A percentile compares a stretch with the other conserved stretches of the same genome.
These are phyloP conservation scores for Lepisosteus osseus DNA, from an alignment of 2,113 vertebrate species.

Conservation along the genomic window DNA sequence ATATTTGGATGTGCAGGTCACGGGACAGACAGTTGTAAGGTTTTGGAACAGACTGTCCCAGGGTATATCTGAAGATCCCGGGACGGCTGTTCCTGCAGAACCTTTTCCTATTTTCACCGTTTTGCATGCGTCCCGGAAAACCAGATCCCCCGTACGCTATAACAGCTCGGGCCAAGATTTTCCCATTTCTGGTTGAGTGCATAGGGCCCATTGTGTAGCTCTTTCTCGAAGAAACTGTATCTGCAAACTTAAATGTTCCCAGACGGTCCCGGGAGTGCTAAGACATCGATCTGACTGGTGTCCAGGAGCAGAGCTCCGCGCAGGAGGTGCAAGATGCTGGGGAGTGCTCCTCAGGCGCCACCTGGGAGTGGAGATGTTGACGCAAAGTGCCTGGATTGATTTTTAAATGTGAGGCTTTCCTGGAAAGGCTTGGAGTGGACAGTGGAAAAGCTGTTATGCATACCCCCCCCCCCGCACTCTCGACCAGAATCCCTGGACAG, in stretches of 20 bases:
- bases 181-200: neutral
- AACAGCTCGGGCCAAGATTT: too few relatives aligned
- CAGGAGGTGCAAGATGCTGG: neutral
- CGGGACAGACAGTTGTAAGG: too few relatives aligned
- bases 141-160: too few relatives aligned
- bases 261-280: neutral
- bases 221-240: too few relatives aligned
- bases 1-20: too few relatives aligned
- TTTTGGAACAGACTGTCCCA: too few relatives aligned
- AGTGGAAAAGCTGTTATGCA: neutral
- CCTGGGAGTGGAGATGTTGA: neutral
- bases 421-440: neutral
- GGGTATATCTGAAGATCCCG: too few relatives aligned
- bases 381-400: neutral
- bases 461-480: neutral
- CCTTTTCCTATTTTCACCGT: too few relatives aligned
- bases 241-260: neutral
- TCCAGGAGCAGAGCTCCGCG: neutral
- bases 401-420: neutral
- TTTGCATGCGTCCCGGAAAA: too few relatives aligned
- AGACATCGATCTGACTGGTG: neutral
- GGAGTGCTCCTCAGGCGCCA: neutral
- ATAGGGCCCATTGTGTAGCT: neutral
- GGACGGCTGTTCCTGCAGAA: too few relatives aligned
- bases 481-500: neutral